Percentiles rank a stretch among this genome's conserved stretches.
Evolutionary conservation across 2,888 invertebrate species (phyloP).

Genomic region (Callyntrura guangdongensis): DNA sequence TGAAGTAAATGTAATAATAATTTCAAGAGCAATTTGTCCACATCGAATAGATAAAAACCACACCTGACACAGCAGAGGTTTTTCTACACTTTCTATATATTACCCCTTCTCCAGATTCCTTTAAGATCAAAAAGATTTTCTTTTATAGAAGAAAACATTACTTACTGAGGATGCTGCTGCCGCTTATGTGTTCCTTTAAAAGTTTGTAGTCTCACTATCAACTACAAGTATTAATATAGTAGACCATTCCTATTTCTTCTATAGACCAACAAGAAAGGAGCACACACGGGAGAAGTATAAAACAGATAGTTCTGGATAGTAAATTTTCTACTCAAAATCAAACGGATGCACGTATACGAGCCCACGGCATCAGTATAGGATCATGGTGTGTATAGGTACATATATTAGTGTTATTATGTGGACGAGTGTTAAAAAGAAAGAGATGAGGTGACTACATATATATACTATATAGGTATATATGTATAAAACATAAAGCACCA

Average conservation of each 20-base stretch:
- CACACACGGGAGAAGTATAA: conserved; percentile 59
- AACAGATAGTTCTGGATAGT: conserved; percentile 77
- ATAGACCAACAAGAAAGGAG: conserved; percentile 57
- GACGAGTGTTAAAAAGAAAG: conserved; percentile 57
- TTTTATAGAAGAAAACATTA: conserved; percentile 63
- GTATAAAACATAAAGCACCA: conserved; percentile 47
- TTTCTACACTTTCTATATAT: conserved; percentile 72
- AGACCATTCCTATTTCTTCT: conserved; percentile 68
- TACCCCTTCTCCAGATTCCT: conserved; percentile 69
- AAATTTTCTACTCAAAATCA: conserved; percentile 78
- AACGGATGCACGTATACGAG: conserved; percentile 71
- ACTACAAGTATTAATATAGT: conserved; percentile 64
- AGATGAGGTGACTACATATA: conserved; percentile 74
- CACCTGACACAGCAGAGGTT: conserved; percentile 78
- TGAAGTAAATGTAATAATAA: conserved; percentile 76
- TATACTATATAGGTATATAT: conserved; percentile 8
- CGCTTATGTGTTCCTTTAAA: conserved; percentile 60
- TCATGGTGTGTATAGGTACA: conserved; percentile 32
- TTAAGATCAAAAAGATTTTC: conserved; percentile 74
- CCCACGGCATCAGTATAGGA: conserved; percentile 52
- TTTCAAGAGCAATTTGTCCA: conserved; percentile 79
- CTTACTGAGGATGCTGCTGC: conserved; percentile 73
- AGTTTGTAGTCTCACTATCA: conserved; percentile 47
- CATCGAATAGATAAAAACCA: conserved; percentile 79
- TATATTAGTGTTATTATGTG: conserved; percentile 44